Percentiles rank a stretch among this genome's conserved stretches.
phyloP scores from a whole-genome alignment of 2,113 vertebrate genomes.

The Onychorhynchus coronatus region DNA sequence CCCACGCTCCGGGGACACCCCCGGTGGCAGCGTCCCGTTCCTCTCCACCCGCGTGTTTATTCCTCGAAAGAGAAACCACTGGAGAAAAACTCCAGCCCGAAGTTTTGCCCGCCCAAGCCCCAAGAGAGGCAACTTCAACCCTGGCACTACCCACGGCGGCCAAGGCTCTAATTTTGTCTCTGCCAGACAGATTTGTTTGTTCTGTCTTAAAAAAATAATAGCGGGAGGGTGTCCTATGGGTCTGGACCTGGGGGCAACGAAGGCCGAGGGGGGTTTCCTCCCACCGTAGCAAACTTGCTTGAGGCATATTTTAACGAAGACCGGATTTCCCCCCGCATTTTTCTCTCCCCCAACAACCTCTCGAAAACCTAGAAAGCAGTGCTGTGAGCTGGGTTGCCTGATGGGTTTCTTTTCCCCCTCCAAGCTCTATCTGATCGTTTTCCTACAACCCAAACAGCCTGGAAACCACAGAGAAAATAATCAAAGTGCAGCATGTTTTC shows the following conservation, averaged over 20 bases:
- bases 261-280: background rate
- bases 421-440: background rate
- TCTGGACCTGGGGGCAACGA: too few relatives aligned
- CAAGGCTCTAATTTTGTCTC: background rate
- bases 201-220: background rate
- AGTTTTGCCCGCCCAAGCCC: background rate
- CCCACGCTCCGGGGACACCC: too few relatives aligned
- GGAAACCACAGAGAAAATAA: conserved; percentile 61
- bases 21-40: background rate
- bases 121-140: background rate
- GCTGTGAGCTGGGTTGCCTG: background rate
- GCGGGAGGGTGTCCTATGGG: too few relatives aligned
- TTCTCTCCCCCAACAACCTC: background rate
- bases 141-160: background rate
- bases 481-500: conserved; percentile 54
- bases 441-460: conserved; percentile 30
- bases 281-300: background rate
- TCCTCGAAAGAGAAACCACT: background rate
- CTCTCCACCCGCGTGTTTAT: background rate
- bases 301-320: background rate
- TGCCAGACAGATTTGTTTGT: background rate
- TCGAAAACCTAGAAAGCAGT: background rate
- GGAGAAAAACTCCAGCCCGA: background rate
- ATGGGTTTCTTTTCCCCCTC: background rate
- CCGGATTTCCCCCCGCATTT: rapidly evolving